These are phyloP conservation scores for Callitettix versicolor DNA, from an alignment of 1,140 invertebrate genomes.

Conservation along the genomic window DNA sequence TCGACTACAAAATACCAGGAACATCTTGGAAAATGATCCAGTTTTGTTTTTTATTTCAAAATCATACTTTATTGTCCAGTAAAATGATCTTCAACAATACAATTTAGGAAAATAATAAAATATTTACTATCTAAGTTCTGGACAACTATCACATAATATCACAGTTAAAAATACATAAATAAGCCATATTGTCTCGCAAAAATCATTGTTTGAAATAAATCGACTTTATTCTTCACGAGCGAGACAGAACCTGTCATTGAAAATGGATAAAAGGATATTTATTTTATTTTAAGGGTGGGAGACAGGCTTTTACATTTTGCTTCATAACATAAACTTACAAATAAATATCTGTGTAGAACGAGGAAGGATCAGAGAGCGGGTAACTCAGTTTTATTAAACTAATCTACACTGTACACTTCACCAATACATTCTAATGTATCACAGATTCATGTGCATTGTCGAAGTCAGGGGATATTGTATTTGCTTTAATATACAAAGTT, in stretches of 20 bases:
- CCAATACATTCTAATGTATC: no score
- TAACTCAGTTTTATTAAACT: no score
- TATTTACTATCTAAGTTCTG: slow-evolving; percentile 3
- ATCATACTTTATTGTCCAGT: slow-evolving; percentile 13
- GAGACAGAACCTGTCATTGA: neutral
- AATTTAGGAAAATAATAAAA: slow-evolving; percentile 9
- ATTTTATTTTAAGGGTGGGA: slow-evolving; percentile 2
- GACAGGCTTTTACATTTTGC: neutral
- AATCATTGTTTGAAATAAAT: neutral
- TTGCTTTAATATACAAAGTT: no score
- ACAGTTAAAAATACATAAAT: neutral
- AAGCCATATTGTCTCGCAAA: neutral
- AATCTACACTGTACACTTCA: no score
- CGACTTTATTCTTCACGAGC: slow-evolving; percentile 10
- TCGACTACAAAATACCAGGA: no score
- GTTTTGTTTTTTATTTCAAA: neutral
- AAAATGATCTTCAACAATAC: slow-evolving; percentile 1
- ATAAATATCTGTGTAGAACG: neutral
- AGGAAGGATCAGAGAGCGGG: neutral
- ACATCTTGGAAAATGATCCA: no score
- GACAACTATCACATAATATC: slow-evolving; percentile 12
- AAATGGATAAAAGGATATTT: slow-evolving; percentile 8
- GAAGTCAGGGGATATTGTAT: no score
- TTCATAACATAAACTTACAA: neutral
- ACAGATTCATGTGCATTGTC: no score